These are phyloP conservation scores for Craseonycteris thonglongyai DNA, from an alignment of 2,113 vertebrate species.

Conservation along the genomic window DNA sequence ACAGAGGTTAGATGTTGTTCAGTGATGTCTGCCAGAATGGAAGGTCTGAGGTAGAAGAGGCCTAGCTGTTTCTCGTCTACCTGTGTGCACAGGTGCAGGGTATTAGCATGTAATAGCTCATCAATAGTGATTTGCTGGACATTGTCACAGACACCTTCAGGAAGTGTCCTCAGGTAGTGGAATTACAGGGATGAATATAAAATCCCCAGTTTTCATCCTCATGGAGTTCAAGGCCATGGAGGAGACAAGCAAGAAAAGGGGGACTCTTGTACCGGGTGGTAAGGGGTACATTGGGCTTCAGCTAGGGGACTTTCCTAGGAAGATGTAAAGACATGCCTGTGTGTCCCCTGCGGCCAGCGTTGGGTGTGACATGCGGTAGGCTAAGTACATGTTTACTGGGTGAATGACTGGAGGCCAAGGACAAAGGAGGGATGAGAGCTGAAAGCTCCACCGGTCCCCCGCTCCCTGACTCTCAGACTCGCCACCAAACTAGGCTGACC, in stretches of 20 bases:
- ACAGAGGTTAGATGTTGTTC: neutral
- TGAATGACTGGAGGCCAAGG: neutral
- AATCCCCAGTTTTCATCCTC: neutral
- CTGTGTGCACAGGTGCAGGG: neutral
- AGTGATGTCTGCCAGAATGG: neutral
- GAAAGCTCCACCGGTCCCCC: no score
- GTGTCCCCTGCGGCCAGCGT: neutral
- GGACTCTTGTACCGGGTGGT: neutral
- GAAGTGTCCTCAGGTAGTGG: neutral
- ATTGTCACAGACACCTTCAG: neutral
- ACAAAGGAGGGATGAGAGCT: neutral
- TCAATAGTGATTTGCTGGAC: no score
- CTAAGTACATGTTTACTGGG: neutral
- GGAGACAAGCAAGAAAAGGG: neutral
- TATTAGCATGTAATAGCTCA: fast-evolving
- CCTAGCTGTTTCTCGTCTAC: neutral
- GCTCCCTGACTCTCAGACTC: neutral
- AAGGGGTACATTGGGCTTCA: neutral
- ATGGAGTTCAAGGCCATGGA: neutral
- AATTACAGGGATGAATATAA: neutral
- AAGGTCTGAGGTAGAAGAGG: neutral
- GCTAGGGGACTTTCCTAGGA: neutral
- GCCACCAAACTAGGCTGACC: fast-evolving
- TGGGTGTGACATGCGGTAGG: neutral
- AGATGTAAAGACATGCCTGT: neutral